A percentile compares a stretch with the other conserved stretches of the same genome.
Conservation (phyloP, 2,113 vertebrate genomes). For the Peromyscus maniculatus region DNA sequence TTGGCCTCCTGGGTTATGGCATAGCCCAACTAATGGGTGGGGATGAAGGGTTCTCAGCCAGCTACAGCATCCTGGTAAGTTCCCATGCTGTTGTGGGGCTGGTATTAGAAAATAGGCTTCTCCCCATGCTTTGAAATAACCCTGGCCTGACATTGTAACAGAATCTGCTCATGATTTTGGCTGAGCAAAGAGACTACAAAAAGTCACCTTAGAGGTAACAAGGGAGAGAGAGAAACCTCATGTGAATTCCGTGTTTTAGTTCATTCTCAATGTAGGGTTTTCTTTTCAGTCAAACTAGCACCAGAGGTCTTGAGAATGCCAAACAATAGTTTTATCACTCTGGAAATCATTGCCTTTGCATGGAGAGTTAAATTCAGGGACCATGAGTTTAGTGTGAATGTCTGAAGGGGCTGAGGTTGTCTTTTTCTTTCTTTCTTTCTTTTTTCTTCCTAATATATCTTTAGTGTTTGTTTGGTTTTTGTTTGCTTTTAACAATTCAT, state of each 20-base stretch:
- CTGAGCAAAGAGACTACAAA: background rate
- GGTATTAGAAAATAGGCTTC: background rate
- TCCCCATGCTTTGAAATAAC: background rate
- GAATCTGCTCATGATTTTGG: background rate
- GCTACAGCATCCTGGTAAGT: fast-evolving
- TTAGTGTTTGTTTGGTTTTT: conserved; percentile 71
- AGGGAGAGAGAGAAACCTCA: background rate
- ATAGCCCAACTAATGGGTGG: background rate
- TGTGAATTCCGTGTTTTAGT: background rate
- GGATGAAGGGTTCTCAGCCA: background rate
- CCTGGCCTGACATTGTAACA: background rate
- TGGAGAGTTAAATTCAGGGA: conserved; percentile 75
- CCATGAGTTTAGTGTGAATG: conserved; percentile 44
- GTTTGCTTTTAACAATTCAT: conserved; percentile 77
- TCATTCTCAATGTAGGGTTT: background rate
- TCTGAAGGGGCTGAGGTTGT: conserved; percentile 61
- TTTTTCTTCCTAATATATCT: background rate
- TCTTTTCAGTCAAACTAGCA: background rate
- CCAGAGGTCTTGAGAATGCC: conserved; percentile 64
- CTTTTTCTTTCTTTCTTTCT: fast-evolving
- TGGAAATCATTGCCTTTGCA: conserved; percentile 63
- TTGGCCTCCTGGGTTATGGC: background rate
- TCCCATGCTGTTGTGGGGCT: background rate
- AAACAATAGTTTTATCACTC: conserved; percentile 2
- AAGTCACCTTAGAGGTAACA: background rate